A percentile compares a stretch with the other conserved stretches of the same genome.
phyloP scores from a whole-genome alignment of 2,113 vertebrate species.

The Ramphastos sulfuratus region DNA sequence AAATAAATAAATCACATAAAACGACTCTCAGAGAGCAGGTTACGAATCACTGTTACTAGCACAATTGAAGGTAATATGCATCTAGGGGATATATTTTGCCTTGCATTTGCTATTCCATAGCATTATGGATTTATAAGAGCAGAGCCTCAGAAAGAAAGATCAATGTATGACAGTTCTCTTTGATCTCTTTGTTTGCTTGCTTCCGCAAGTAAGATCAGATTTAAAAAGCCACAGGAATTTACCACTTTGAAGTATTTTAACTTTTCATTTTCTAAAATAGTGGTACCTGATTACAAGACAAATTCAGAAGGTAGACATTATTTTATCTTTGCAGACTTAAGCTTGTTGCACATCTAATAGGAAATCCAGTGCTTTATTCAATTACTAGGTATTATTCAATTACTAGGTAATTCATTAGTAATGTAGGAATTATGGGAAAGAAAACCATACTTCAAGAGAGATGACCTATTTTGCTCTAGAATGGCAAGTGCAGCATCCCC shows the following conservation, averaged over 20 bases:
- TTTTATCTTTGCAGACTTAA: slow-evolving; percentile 49
- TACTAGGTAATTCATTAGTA: not conserved
- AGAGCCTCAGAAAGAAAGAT: slow-evolving; percentile 44
- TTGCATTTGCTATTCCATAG: slow-evolving; percentile 17
- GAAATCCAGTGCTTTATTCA: slow-evolving; percentile 18
- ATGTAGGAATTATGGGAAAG: not conserved
- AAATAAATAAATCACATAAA: not conserved
- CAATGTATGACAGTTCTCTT: slow-evolving; percentile 44
- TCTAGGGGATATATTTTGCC: slow-evolving; percentile 2
- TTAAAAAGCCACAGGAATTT: slow-evolving; percentile 51
- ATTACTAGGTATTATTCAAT: slow-evolving; percentile 21
- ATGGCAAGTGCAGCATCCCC: not conserved
- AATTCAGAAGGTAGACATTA: slow-evolving; percentile 28
- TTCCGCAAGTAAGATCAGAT: slow-evolving; percentile 41
- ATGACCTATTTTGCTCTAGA: slow-evolving; percentile 35
- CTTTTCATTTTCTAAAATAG: slow-evolving; percentile 52
- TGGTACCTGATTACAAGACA: slow-evolving; percentile 15
- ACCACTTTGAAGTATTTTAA: slow-evolving; percentile 59
- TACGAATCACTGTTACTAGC: not conserved
- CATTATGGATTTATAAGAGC: slow-evolving; percentile 52
- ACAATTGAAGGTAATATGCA: slow-evolving; percentile 29
- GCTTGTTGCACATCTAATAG: slow-evolving; percentile 4
- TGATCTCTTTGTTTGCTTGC: slow-evolving; percentile 59
- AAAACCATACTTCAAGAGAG: not conserved
- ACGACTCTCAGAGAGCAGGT: not conserved